Base-by-base conservation (phyloP, 2,113 vertebrate species). In the Pipra filicauda region DNA sequence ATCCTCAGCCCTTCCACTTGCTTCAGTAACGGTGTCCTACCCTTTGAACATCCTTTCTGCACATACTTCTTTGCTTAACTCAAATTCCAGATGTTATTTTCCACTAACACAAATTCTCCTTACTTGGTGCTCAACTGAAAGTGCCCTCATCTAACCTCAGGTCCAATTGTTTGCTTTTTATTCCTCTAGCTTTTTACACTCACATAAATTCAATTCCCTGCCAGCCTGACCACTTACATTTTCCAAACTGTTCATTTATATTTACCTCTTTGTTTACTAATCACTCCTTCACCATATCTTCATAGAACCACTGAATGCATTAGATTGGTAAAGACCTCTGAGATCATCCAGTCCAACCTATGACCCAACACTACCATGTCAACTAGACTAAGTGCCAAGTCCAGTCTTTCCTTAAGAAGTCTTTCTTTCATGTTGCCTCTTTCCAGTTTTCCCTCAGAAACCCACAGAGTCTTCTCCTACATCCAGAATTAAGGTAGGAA, bases 271-370 rank as follows among this genome's bases (percentile, higher is more conserved):
- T 58, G 30, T 26, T 86, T 49, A 37, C 37, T 54, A 57, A 80
- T 33, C 48, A 31, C 39, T 84, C 31, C 51, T 69, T 66, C 46
- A 83, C 41, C 5, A 1, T 13, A 73, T n/a, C 28, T 49, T 73
- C 58, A 73, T 6, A 3, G 23, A 72, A 72, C 13, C 49, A 54
- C 49, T 17, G 8, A 59, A 46, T 41, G 14, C 54, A 48, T 18
- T 26, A 58, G 22, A 9, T 5, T 73, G 23, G 39, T 41, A 69
- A 54, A 54, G 54, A 67, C 26, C 11, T n/a, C 61, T 46, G 39
- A 75, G 62, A 61, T 41, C 0, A 61, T n/a, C 0, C 0, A 54
- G 14, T n/a, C 62, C 39, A 69, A 5, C 16, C 20, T 41, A 41
- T 31, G 39, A 62, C 39, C 30, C 17, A 46, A 54, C 54, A 61